Evolutionary conservation across 2,113 vertebrate species (phyloP).

Genomic region (rabbit (Oryctolagus cuniculus)): mOryCun1.1 NC_091442.1:35647001-35647500

Average conservation of each 20-base stretch:
- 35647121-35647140: background rate
- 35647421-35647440: too few relatives aligned
- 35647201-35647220: background rate
- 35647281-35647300: background rate
- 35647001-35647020: background rate
- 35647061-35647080: background rate
- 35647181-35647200: background rate
- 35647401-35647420: too few relatives aligned
- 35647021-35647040: background rate
- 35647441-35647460: too few relatives aligned
- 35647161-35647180: constrained; percentile 12
- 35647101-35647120: background rate
- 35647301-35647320: background rate
- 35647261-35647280: background rate
- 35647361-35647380: too few relatives aligned
- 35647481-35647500: too few relatives aligned
- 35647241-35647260: background rate
- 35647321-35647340: background rate
- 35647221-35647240: background rate
- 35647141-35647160: constrained; percentile 28
- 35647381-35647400: too few relatives aligned
- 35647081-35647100: background rate
- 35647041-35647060: background rate
- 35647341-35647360: too few relatives aligned
- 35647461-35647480: too few relatives aligned